Percentiles rank a stretch among this genome's conserved stretches.
Conservation (phyloP, 2,797 vertebrate species). For the Lacerta bilineata region DNA sequence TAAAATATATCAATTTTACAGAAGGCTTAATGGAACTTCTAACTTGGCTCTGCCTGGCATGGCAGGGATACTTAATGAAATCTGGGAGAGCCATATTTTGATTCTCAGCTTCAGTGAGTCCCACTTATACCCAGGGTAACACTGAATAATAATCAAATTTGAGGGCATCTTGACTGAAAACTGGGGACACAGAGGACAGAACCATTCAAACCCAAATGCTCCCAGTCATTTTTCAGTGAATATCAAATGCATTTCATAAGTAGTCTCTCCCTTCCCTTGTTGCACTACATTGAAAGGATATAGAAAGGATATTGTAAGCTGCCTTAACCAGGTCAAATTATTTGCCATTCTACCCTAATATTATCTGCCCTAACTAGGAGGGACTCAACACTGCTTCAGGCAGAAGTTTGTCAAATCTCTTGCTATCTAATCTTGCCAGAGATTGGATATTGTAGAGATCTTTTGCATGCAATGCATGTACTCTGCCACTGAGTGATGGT, state of each 20-base stretch:
- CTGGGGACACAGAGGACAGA: too few relatives aligned
- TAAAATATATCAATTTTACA: background rate
- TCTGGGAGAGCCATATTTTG: background rate
- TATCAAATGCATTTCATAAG: background rate
- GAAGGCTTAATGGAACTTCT: background rate
- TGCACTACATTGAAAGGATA: background rate
- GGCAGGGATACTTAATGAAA: background rate
- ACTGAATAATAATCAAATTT: background rate
- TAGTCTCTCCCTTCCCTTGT: background rate
- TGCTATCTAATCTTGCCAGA: background rate
- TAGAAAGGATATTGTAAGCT: background rate
- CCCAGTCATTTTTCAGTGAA: background rate
- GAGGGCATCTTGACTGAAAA: background rate
- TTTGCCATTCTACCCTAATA: background rate
- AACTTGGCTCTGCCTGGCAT: background rate
- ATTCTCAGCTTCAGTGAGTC: background rate
- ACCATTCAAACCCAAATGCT: background rate
- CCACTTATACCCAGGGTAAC: background rate
- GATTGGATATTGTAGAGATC: background rate
- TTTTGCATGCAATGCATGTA: background rate
- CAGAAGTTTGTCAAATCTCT: background rate
- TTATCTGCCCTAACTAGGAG: background rate
- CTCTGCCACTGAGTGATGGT: background rate
- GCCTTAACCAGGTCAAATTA: too few relatives aligned
- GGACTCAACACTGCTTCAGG: background rate